These are phyloP conservation scores for Lycocorax pyrrhopterus DNA, from an alignment of 2,113 vertebrate species.

Conservation along the genomic window DNA sequence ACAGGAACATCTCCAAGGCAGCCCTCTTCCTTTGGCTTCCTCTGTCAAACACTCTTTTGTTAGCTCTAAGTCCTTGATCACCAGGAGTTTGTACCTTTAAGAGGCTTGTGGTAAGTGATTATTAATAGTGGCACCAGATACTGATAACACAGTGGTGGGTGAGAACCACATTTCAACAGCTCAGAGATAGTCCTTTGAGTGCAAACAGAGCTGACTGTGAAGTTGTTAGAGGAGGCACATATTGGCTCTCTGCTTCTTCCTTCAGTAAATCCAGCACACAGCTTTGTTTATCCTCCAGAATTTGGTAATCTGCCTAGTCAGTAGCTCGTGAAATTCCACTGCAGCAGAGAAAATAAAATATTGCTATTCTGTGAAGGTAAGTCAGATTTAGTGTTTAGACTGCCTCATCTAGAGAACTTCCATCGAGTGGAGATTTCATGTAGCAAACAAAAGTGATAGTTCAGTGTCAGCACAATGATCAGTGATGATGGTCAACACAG, in stretches of 20 bases:
- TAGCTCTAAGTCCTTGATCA: not conserved
- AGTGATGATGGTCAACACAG: not conserved
- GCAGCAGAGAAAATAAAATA: slow-evolving; percentile 40
- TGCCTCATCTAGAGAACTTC: not conserved
- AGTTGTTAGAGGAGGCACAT: not conserved
- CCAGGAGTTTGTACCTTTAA: slow-evolving; percentile 43
- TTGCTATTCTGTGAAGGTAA: slow-evolving; percentile 6
- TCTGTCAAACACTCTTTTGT: slow-evolving; percentile 33
- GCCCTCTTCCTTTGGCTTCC: slow-evolving; percentile 36
- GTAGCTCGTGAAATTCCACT: slow-evolving; percentile 53
- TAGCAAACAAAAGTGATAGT: not conserved
- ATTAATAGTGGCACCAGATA: slow-evolving; percentile 39
- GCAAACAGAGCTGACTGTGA: not conserved
- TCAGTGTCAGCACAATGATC: not conserved
- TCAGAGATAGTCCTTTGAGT: slow-evolving; percentile 26
- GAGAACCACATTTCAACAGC: slow-evolving; percentile 43
- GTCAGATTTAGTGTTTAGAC: not conserved
- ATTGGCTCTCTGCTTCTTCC: slow-evolving; percentile 22
- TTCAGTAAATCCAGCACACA: slow-evolving; percentile 30
- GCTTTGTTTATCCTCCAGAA: slow-evolving; percentile 53
- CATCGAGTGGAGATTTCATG: not conserved
- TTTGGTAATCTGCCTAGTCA: slow-evolving; percentile 55
- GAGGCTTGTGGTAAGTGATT: slow-evolving; percentile 43
- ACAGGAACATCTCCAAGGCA: slow-evolving; percentile 41
- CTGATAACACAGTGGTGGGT: slow-evolving; percentile 24